Evolutionary conservation across 2,797 vertebrate genomes (phyloP).

Genomic region (Pantherophis vulpinus): DNA sequence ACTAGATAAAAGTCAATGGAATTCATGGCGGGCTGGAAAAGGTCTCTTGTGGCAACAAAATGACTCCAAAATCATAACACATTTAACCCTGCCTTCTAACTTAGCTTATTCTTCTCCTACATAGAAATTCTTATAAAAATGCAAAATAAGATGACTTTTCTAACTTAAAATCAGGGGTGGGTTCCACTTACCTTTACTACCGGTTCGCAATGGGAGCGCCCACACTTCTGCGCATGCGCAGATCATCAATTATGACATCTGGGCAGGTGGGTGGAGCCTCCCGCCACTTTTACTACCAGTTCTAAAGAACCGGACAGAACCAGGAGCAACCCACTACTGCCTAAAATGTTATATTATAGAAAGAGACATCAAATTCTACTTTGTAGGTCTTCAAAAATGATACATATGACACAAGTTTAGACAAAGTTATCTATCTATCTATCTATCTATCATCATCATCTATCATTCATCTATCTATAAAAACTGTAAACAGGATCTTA

Average conservation of each 20-base stretch:
- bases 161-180: background rate
- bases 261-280: too few species aligned
- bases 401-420: conserved; percentile 25
- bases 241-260: too few species aligned
- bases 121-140: conserved; percentile 12
- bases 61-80: background rate
- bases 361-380: conserved; percentile 31
- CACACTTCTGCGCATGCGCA: too few species aligned
- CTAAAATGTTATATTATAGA: background rate
- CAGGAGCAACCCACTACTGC: too few species aligned
- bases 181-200: too few species aligned
- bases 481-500: background rate
- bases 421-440: conserved; percentile 1
- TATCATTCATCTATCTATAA: background rate
- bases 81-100: background rate
- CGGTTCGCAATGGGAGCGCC: too few species aligned
- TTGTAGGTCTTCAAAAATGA: conserved; percentile 36
- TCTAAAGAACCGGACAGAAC: too few species aligned
- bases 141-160: background rate
- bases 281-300: too few species aligned
- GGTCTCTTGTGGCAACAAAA: background rate
- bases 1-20: background rate
- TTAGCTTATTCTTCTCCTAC: background rate
- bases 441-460: too few species aligned
- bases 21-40: background rate